Evolutionary conservation across 2,113 vertebrate species (phyloP).

Genomic region (Gallinago paraguaiae): DNA sequence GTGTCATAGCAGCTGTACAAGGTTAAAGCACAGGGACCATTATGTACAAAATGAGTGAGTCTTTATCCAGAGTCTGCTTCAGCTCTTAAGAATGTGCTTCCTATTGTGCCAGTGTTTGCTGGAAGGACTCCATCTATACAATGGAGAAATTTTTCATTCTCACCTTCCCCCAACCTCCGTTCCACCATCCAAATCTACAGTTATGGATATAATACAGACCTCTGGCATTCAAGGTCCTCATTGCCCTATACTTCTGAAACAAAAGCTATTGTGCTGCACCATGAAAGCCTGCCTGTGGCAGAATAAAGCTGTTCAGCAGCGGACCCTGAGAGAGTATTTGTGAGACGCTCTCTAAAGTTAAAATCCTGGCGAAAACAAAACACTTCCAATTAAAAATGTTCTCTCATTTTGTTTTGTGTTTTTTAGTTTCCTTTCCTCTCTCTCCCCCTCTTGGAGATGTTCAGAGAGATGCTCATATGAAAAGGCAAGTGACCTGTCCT

Average conservation of each 20-base stretch:
- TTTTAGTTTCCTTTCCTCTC: conserved; percentile 39
- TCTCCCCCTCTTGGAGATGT: conserved; percentile 39
- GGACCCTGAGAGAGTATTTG: conserved; percentile 57
- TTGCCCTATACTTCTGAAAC: conserved; percentile 77
- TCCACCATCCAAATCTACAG: conserved; percentile 71
- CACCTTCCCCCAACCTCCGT: conserved; percentile 73
- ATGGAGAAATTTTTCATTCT: conserved; percentile 68
- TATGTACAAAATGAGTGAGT: conserved; percentile 71
- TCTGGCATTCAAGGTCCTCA: conserved; percentile 74
- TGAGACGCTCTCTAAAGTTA: conserved; percentile 72
- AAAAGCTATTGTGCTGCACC: conserved; percentile 78
- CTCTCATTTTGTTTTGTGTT: conserved; percentile 61
- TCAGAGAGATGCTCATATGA: conserved; percentile 63
- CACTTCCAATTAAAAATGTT: conserved; percentile 72
- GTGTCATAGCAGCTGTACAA: conserved; percentile 72
- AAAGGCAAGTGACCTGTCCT: conserved; percentile 78
- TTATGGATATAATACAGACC: conserved; percentile 79
- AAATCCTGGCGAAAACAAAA: conserved; percentile 76
- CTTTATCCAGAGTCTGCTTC: conserved; percentile 70
- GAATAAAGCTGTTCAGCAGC: conserved; percentile 64
- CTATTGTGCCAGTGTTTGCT: conserved; percentile 72
- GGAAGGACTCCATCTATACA: conserved; percentile 70
- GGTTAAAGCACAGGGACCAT: conserved; percentile 70
- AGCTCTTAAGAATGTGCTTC: conserved; percentile 70
- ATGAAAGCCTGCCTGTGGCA: conserved; percentile 66